Evolutionary conservation across 2,888 invertebrate genomes (phyloP).

Genomic region (Drosophila nr. perissopoda): DNA sequence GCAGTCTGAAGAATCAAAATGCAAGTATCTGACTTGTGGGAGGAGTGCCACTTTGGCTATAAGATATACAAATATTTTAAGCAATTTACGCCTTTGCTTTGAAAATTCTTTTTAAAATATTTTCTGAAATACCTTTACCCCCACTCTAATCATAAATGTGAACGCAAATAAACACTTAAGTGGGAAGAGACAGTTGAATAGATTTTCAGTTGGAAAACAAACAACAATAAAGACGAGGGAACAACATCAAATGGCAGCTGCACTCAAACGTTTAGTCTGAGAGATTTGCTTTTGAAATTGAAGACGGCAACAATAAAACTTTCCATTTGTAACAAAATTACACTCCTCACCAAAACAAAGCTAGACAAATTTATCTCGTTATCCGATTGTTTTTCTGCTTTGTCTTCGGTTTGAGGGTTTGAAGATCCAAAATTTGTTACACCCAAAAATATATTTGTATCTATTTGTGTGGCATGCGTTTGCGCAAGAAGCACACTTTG

Average conservation of each 20-base stretch:
- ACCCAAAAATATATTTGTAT: not conserved
- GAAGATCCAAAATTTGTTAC: not conserved
- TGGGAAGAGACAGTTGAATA: conserved; percentile 59
- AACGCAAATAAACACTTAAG: conserved; percentile 28
- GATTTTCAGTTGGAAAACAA: conserved; percentile 60
- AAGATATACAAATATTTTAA: not conserved
- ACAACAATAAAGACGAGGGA: conserved; percentile 19
- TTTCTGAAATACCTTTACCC: conserved; percentile 1
- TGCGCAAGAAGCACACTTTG: conserved; percentile 60
- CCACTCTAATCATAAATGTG: conserved; percentile 17
- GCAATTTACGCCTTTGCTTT: conserved; percentile 2
- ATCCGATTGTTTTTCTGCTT: conserved; percentile 43
- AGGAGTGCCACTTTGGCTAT: not conserved
- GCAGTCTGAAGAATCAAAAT: not conserved
- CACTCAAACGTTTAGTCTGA: conserved; percentile 65
- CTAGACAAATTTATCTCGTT: conserved; percentile 69
- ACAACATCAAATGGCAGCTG: conserved; percentile 59
- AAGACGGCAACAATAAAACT: conserved; percentile 69
- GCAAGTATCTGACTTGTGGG: not conserved
- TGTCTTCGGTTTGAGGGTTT: conserved; percentile 14
- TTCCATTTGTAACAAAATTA: conserved; percentile 75
- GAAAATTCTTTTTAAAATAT: conserved; percentile 10
- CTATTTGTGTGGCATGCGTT: conserved; percentile 15
- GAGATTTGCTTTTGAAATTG: conserved; percentile 67
- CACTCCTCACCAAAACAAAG: conserved; percentile 54